Conservation (phyloP, 2,888 invertebrate genomes). For the Isotomurus palustris region DNA sequence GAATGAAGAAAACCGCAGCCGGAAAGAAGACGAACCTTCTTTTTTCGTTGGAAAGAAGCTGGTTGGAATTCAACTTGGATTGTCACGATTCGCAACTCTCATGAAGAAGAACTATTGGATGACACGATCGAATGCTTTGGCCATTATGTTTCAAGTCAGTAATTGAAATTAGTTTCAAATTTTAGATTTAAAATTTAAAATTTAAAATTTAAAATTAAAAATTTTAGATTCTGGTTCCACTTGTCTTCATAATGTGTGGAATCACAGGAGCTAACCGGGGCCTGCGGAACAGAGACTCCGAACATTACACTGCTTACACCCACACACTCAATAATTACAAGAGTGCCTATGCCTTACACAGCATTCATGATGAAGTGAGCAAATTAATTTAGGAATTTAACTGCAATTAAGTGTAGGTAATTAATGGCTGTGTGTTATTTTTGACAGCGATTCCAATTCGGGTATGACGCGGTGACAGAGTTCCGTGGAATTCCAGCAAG, state of each 20-base stretch:
- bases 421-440: no score
- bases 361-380: background rate
- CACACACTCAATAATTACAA: conserved; percentile 12
- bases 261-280: conserved; percentile 21
- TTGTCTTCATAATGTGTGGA: conserved; percentile 14
- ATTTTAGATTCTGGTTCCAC: conserved; percentile 11
- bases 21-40: background rate
- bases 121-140: background rate
- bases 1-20: conserved; percentile 14
- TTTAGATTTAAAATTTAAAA: background rate
- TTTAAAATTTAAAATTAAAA: background rate
- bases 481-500: background rate
- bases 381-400: no score
- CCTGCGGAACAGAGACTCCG: conserved; percentile 18
- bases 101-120: conserved; percentile 19
- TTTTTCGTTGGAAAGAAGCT: conserved; percentile 7
- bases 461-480: no score
- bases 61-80: background rate
- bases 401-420: no score
- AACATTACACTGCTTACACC: conserved; percentile 15
- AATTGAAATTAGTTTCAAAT: background rate
- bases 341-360: conserved; percentile 4
- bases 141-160: conserved; percentile 12
- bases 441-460: no score
- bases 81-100: conserved; percentile 8